These are phyloP conservation scores for Lumbricus terrestris DNA, from an alignment of 2,888 invertebrate genomes.

Conservation along the genomic window DNA sequence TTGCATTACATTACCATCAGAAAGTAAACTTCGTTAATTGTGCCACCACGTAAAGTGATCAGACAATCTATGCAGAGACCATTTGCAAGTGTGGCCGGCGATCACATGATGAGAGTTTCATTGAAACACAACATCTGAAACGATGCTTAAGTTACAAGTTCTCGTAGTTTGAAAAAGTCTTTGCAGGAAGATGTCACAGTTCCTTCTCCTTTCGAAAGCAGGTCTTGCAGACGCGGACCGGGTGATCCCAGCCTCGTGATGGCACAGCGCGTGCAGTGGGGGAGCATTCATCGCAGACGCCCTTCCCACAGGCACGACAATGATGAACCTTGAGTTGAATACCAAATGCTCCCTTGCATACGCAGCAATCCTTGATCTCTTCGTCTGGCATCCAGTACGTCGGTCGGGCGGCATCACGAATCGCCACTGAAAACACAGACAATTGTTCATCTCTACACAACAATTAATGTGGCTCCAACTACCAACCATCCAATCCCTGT, in stretches of 20 bases:
- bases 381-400: slow-evolving; percentile 78
- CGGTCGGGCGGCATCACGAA: slow-evolving; percentile 70
- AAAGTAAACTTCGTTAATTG: background rate
- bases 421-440: slow-evolving; percentile 26
- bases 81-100: background rate
- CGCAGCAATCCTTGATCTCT: slow-evolving; percentile 69
- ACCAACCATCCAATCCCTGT: too few species aligned
- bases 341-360: slow-evolving; percentile 68
- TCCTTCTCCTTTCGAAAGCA: slow-evolving; percentile 53
- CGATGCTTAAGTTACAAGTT: too few species aligned
- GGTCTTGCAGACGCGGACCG: slow-evolving; percentile 61
- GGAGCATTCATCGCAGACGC: slow-evolving; percentile 67
- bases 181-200: slow-evolving; percentile 8
- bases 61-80: background rate
- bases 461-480: background rate
- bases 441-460: background rate
- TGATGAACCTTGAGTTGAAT: slow-evolving; percentile 64
- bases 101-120: too few species aligned
- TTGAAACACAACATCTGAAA: background rate
- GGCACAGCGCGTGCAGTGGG: slow-evolving; percentile 57
- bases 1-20: background rate
- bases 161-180: background rate
- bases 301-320: slow-evolving; percentile 73
- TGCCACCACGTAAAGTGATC: slow-evolving; percentile 3
- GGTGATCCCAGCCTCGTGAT: slow-evolving; percentile 62